Evolutionary conservation across 1,140 invertebrate genomes (phyloP), one percentile per base, ranked within the genome.

Genomic region (Propsilocerus akamusi): DNA sequence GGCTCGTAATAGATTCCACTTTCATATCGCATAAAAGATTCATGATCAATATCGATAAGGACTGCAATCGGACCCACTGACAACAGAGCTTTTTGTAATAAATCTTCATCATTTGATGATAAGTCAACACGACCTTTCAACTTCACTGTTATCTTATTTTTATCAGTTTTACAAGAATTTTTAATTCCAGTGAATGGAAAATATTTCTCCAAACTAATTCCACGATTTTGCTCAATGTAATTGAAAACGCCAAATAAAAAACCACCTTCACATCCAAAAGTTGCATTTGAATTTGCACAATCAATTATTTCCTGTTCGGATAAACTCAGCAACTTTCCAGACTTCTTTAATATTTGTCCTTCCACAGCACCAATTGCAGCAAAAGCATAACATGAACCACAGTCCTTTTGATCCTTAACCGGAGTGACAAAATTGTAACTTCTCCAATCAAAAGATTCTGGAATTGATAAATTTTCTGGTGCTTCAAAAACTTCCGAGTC

Each of bases 341-440:
- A 80, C 62, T 85, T 80, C 53, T 91, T 78, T 68, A 86, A 94
- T 65, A 95, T 84, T 68, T 98, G 95, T 14, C 87, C 95, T 73
- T 99, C 96, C 23, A 99, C 68, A 0, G 95, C 71, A 23, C 95
- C 96, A 54, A 93, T 97, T 6, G 81, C 67, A 54, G 86, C 88
- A 71, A 97, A 96, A 51, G 90, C 78, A 91, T 91, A 97, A 71
- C 92, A 96, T n/a, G n/a, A n/a, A n/a, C n/a, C n/a, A n/a, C n/a
- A n/a, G n/a, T n/a, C n/a, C n/a, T n/a, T n/a, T n/a, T n/a, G n/a
- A n/a, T n/a, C n/a, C n/a, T n/a, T n/a, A n/a, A n/a, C n/a, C n/a
- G n/a, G n/a, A n/a, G n/a, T n/a, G n/a, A n/a, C n/a, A n/a, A n/a
- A n/a, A n/a, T n/a, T n/a, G n/a, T n/a, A n/a, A n/a, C n/a, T n/a